phyloP scores from a whole-genome alignment of 2,888 invertebrate species.

The Watsonalla binaria region DNA sequence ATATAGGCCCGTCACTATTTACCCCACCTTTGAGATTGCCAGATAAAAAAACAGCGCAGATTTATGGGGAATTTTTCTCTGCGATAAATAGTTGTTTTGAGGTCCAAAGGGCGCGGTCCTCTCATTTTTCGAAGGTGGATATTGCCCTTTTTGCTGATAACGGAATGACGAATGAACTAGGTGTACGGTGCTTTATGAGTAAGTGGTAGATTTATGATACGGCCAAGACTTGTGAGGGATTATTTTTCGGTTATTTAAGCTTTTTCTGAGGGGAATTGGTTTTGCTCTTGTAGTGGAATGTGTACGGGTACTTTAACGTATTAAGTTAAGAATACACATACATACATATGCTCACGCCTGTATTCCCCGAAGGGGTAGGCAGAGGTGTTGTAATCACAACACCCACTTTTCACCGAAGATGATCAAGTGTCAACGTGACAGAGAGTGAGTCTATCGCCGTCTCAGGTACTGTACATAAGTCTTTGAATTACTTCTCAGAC shows the following conservation, averaged over 20 bases:
- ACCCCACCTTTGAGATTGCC: constrained; percentile 56
- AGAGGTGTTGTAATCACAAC: too few relatives aligned
- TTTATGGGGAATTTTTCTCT: constrained; percentile 54
- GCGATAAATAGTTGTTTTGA: constrained; percentile 74
- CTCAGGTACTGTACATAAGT: too few relatives aligned
- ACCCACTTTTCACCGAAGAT: too few relatives aligned
- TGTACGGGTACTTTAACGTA: too few relatives aligned
- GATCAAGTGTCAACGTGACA: too few relatives aligned
- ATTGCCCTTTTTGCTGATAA: constrained; percentile 70
- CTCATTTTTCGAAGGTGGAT: constrained; percentile 69
- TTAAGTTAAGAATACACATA: too few relatives aligned
- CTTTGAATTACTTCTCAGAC: too few relatives aligned
- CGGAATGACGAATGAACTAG: constrained; percentile 64
- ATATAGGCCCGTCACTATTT: constrained; percentile 27
- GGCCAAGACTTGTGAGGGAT: constrained; percentile 14
- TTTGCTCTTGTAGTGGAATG: not conserved
- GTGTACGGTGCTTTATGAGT: constrained; percentile 49
- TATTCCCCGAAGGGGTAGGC: too few relatives aligned
- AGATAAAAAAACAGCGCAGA: constrained; percentile 62
- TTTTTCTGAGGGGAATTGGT: not conserved
- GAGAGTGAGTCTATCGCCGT: too few relatives aligned
- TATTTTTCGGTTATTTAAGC: not conserved
- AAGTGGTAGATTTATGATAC: constrained; percentile 41
- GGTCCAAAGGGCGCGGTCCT: constrained; percentile 52
- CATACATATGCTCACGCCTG: too few relatives aligned